Base-by-base conservation (phyloP, 2,888 invertebrate species). In the Scrobipalpa atriplicella region DNA sequence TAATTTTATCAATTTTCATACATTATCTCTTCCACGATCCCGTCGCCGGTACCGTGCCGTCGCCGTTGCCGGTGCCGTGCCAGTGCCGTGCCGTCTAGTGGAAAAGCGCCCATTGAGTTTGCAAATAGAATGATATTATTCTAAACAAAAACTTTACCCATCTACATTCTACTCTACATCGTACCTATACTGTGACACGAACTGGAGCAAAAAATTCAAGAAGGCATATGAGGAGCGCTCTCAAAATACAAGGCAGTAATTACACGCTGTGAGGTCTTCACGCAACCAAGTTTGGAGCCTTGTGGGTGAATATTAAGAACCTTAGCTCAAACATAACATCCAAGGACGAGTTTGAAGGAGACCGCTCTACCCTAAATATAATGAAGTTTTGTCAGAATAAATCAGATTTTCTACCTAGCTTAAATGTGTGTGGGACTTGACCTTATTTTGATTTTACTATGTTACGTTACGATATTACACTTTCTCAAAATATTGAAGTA, bases 171-270 rank as follows among this genome's bases (percentile, higher is more conserved):
- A 16, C 51, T n/a, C 16, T 51, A n/a, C 13, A 1, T 54, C 54
- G 8, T 19, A 19, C 6, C 21, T 54, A 29, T 29, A 29, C 29
- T 52, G 8, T 9, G 52, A 7, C 52, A 18, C 16, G 19, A 52
- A 52, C 18, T 52, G 18, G 29, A 29, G 13, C 16, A 56, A 56
- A 56, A 29, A 52, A 52, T 18, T 52, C 16, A 52, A 52, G 19
- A 18, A 7, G 18, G 60, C 39, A n/a, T 19, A 38, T 11, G 16
- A 60, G 29, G 61, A 41, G 47, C 62, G 21, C 47, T 62, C 51
- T 51, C 16, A 51, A 63, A 63, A 51, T 63, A 63, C 62, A 63
- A 63, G 21, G 62, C 62, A n/a, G 62, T 51, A 63, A 63, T 63
- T 63, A 63, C 38, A 9, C 60, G 47, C n/a, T 51, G 62, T 18